These are phyloP conservation scores for Perizoma flavofasciatum DNA, from an alignment of 2,888 invertebrate genomes.

Conservation along the genomic window DNA sequence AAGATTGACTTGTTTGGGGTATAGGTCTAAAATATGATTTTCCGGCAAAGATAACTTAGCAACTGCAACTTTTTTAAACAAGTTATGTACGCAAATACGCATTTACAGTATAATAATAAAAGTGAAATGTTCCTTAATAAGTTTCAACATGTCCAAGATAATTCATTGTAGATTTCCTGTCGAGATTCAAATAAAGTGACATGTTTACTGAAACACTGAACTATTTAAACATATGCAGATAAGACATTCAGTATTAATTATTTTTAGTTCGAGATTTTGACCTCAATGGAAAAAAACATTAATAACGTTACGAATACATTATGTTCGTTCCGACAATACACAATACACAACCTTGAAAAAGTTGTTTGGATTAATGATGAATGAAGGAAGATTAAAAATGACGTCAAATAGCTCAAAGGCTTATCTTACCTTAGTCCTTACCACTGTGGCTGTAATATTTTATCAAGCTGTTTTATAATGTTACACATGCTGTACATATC, in stretches of 20 bases:
- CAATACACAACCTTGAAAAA: slow-evolving; percentile 47
- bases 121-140: slow-evolving; percentile 42
- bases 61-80: too few species aligned
- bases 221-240: slow-evolving; percentile 39
- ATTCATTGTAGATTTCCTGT: slow-evolving; percentile 47
- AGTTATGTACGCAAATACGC: too few species aligned
- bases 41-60: slow-evolving; percentile 11
- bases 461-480: slow-evolving; percentile 1
- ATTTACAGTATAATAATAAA: slow-evolving; percentile 37
- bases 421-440: slow-evolving; percentile 39
- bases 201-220: slow-evolving; percentile 54
- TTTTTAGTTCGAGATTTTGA: slow-evolving; percentile 14
- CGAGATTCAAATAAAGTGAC: slow-evolving; percentile 55
- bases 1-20: too few species aligned
- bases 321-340: slow-evolving; percentile 1
- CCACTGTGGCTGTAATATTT: slow-evolving; percentile 5
- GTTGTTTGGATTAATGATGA: slow-evolving; percentile 69
- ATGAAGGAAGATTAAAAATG: slow-evolving; percentile 60
- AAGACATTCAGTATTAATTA: slow-evolving; percentile 5
- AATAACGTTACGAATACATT: not conserved
- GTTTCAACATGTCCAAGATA: slow-evolving; percentile 51
- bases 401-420: slow-evolving; percentile 61
- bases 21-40: too few species aligned
- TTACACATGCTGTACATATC: too few species aligned
- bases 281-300: slow-evolving; percentile 22